Percentiles rank a stretch among this genome's conserved stretches.
These are phyloP conservation scores for Apis cerana DNA, from an alignment of 1,140 invertebrate genomes.

Conservation along the genomic window DNA sequence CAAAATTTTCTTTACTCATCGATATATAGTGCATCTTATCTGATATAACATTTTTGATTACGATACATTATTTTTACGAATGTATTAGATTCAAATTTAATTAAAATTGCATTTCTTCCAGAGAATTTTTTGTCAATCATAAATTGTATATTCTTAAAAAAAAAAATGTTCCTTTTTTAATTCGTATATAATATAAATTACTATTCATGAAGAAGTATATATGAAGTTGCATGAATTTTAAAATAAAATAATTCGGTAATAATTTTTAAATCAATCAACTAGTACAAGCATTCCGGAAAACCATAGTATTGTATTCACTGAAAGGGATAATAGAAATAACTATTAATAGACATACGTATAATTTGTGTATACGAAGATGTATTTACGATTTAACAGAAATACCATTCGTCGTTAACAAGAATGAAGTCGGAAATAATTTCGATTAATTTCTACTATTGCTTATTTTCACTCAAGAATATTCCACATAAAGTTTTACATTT, in stretches of 20 bases:
- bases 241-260: background rate
- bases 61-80: too few species aligned
- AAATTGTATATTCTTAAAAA: background rate
- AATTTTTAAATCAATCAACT: background rate
- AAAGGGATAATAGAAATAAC: background rate
- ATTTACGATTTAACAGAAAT: slow-evolving; percentile 33
- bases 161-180: too few species aligned
- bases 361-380: background rate
- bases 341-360: slow-evolving; percentile 2
- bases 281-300: background rate
- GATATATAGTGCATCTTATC: too few species aligned
- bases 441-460: background rate
- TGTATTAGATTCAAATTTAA: too few species aligned
- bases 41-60: too few species aligned
- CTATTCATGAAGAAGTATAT: too few species aligned
- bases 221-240: too few species aligned
- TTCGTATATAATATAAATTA: too few species aligned
- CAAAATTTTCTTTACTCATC: too few species aligned
- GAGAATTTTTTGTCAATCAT: too few species aligned
- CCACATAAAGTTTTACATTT: background rate
- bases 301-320: background rate
- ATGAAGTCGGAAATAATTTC: background rate
- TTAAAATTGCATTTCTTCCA: too few species aligned
- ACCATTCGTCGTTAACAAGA: background rate
- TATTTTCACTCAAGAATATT: background rate